These are phyloP conservation scores for Adrianichthys oophorus DNA, from an alignment of 2,797 vertebrate species.

Conservation along the genomic window DNA sequence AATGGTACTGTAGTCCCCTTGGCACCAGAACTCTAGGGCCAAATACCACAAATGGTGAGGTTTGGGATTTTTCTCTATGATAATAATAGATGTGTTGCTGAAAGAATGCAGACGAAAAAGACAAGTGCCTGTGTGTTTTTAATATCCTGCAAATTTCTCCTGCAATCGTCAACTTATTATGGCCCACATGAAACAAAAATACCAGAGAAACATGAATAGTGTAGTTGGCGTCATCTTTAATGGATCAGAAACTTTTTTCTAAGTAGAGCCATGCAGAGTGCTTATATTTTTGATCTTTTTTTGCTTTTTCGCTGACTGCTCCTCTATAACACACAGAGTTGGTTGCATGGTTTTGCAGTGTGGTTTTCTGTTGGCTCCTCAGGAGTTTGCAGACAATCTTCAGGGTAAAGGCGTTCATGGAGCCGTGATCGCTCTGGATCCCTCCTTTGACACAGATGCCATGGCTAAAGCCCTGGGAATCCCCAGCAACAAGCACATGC, in stretches of 20 bases:
- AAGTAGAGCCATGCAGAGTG: background rate
- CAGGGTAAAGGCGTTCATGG: slow-evolving; percentile 85
- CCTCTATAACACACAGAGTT: background rate
- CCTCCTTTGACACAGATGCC: slow-evolving; percentile 83
- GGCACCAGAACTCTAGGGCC: slow-evolving; percentile 12
- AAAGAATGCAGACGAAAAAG: slow-evolving; percentile 21
- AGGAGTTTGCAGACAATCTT: slow-evolving; percentile 86
- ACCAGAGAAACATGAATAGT: background rate
- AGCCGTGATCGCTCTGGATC: slow-evolving; percentile 81
- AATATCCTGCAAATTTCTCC: background rate
- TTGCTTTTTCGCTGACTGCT: background rate
- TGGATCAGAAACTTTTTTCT: slow-evolving; percentile 5
- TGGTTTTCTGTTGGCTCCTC: slow-evolving; percentile 10
- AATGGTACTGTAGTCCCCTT: slow-evolving; percentile 9
- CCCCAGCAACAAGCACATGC: slow-evolving; percentile 82
- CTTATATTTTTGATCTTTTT: background rate
- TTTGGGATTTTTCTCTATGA: slow-evolving; percentile 8
- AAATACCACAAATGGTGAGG: slow-evolving; percentile 22
- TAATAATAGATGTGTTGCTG: slow-evolving; percentile 20
- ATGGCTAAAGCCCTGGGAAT: slow-evolving; percentile 83
- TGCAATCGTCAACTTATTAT: slow-evolving; percentile 5
- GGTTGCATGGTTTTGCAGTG: background rate
- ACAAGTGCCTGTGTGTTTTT: background rate
- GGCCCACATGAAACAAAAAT: slow-evolving; percentile 7
- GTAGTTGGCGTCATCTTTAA: background rate